Evolutionary conservation across 92 coral and sea anemone genomes (phyloP).

Genomic region (Parazoanthus darwini): DNA sequence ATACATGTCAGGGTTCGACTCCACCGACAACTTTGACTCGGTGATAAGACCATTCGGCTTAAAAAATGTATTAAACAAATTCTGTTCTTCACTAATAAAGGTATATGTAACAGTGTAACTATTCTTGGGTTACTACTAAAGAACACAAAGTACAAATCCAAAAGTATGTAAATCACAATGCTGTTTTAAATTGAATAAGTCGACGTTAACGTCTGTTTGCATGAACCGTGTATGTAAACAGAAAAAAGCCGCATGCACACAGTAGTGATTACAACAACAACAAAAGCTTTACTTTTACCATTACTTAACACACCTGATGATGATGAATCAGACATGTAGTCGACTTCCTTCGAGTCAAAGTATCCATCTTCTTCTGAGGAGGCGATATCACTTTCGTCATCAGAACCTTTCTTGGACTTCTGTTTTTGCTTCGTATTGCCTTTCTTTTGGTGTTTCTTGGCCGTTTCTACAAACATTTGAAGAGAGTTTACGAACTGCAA

Average conservation of each 20-base stretch:
- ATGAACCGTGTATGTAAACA: no score
- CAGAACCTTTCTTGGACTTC: slow-evolving; percentile 73
- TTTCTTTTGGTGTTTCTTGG: slow-evolving; percentile 65
- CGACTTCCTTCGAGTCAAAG: slow-evolving; percentile 95
- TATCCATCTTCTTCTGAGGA: slow-evolving; percentile 95
- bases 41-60: no score
- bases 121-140: no score
- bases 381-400: slow-evolving; percentile 76
- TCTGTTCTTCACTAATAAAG: no score
- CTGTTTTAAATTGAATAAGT: no score
- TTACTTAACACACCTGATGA: slow-evolving; percentile 64
- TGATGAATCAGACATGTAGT: slow-evolving; percentile 85
- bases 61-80: no score
- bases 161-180: no score
- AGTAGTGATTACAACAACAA: neutral
- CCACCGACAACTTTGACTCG: no score
- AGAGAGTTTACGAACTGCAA: neutral
- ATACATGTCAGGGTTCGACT: neutral
- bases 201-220: no score
- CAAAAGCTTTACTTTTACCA: neutral
- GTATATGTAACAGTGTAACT: no score
- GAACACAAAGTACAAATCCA: no score
- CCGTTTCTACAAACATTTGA: slow-evolving; percentile 20
- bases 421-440: slow-evolving; percentile 59
- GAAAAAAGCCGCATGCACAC: no score